Conservation (phyloP, 2,113 vertebrate genomes). For the Ahaetulla prasina region DNA sequence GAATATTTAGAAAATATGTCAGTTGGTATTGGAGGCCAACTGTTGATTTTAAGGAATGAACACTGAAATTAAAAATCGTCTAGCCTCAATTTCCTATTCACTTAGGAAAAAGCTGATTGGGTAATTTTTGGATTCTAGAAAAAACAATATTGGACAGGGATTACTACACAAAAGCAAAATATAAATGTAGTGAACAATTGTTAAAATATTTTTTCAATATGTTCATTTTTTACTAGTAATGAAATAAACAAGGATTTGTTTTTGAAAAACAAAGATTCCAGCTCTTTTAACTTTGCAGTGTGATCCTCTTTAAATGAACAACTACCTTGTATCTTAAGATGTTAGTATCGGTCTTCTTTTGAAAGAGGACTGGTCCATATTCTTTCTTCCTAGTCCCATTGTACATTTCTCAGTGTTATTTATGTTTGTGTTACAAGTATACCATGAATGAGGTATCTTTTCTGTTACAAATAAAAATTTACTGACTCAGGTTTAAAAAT, state of each 20-base stretch:
- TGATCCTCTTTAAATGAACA: background rate
- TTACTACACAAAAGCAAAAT: background rate
- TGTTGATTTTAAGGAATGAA: background rate
- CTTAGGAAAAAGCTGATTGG: background rate
- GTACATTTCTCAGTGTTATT: background rate
- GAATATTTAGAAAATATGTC: background rate
- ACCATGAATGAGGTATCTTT: background rate
- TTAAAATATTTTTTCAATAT: background rate
- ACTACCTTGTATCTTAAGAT: background rate
- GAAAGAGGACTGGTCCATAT: background rate
- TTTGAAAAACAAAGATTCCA: background rate
- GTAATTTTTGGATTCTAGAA: background rate
- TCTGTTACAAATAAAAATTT: background rate
- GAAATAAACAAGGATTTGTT: background rate
- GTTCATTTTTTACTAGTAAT: background rate
- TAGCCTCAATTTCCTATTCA: background rate
- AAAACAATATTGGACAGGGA: background rate
- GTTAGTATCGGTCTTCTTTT: background rate
- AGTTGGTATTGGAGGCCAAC: background rate
- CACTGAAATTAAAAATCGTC: background rate
- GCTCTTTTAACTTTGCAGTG: background rate
- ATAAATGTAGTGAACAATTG: background rate
- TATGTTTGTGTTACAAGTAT: background rate
- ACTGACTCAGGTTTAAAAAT: background rate
- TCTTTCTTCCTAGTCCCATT: background rate